phyloP scores from a whole-genome alignment of 2,113 vertebrate species.

The Hepsetus odoe region DNA sequence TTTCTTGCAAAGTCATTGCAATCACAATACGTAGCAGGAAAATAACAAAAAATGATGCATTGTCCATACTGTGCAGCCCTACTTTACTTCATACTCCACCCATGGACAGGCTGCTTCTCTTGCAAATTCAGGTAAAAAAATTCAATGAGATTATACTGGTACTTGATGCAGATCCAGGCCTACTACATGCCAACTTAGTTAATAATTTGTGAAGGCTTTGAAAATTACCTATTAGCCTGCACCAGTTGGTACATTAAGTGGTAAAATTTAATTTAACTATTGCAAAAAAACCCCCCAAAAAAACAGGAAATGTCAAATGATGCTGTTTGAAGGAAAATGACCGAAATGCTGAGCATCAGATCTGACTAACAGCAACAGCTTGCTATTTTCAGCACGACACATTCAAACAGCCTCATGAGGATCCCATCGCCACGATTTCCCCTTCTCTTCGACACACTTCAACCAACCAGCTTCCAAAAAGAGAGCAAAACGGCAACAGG shows the following conservation, averaged over 20 bases:
- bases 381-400: background rate
- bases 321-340: background rate
- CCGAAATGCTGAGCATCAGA: background rate
- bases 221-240: background rate
- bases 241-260: background rate
- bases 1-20: too few relatives aligned
- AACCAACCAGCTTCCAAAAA: background rate
- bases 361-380: background rate
- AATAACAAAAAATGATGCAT: too few relatives aligned
- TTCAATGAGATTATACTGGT: too few relatives aligned
- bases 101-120: background rate
- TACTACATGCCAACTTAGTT: constrained; percentile 1
- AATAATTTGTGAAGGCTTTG: background rate
- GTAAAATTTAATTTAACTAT: too few relatives aligned
- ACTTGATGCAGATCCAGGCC: too few relatives aligned
- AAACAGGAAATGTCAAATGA: background rate
- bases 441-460: background rate
- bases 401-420: too few relatives aligned
- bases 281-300: too few relatives aligned
- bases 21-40: too few relatives aligned
- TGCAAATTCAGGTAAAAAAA: too few relatives aligned
- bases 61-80: too few relatives aligned
- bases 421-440: background rate
- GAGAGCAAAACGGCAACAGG: constrained; percentile 11
- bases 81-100: too few relatives aligned